Conservation (phyloP, 2,113 vertebrate genomes). For the Nothocercus julius region DNA sequence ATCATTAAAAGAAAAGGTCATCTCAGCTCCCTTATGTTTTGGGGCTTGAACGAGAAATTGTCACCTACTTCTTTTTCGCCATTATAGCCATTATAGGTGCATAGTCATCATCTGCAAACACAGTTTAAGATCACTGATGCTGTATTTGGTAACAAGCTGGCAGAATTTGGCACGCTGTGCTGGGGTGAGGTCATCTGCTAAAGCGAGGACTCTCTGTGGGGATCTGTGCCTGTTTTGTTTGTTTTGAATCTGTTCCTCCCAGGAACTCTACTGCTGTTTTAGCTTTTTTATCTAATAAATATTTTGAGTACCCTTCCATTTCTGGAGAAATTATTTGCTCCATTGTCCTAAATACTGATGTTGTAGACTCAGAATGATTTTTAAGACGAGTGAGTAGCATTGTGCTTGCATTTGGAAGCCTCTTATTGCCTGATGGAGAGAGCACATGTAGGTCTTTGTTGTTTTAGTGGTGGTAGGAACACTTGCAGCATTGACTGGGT, state of each 20-base stretch:
- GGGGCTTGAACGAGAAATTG: background rate
- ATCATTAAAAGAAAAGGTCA: background rate
- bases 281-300: conserved; percentile 4
- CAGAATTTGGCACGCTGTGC: background rate
- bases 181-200: conserved; percentile 9
- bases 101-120: background rate
- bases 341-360: background rate
- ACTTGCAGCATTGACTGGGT: background rate
- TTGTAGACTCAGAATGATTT: background rate
- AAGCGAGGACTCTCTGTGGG: background rate
- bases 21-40: background rate
- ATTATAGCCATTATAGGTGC: background rate
- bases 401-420: background rate
- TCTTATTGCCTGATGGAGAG: background rate
- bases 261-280: background rate
- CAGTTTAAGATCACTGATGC: conserved; percentile 3
- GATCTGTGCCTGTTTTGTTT: conserved; percentile 12
- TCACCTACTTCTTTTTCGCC: background rate
- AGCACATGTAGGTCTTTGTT: background rate
- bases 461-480: background rate
- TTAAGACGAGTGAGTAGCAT: background rate
- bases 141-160: conserved; percentile 41
- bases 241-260: conserved; percentile 16
- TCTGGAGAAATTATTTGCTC: background rate
- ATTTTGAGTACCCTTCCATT: conserved; percentile 34